phyloP scores from a whole-genome alignment of 2,888 invertebrate species.

The Diplolepis rosae region DNA sequence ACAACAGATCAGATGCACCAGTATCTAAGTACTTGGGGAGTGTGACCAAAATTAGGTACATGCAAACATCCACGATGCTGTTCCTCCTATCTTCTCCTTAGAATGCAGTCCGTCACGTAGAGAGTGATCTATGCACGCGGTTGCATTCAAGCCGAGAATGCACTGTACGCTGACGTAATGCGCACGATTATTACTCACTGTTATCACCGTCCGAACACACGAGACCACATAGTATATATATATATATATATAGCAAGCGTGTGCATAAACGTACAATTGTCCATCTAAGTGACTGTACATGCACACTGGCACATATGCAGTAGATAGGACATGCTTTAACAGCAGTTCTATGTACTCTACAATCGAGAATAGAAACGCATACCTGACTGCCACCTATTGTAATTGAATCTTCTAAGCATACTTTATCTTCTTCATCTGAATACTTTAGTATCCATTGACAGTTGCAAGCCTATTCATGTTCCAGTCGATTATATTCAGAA shows the following conservation, averaged over 20 bases:
- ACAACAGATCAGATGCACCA: not conserved
- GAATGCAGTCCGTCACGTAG: conserved; percentile 47
- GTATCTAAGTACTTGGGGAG: no score
- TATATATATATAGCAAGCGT: not conserved
- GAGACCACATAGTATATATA: conserved; percentile 32
- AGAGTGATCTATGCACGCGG: conserved; percentile 61
- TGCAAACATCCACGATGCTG: conserved; percentile 40
- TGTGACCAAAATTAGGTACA: conserved; percentile 26
- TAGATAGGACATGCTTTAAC: conserved; percentile 5
- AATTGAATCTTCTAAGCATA: conserved; percentile 21
- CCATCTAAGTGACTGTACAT: conserved; percentile 1
- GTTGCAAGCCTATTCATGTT: not conserved
- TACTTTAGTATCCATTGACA: not conserved
- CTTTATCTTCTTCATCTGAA: not conserved
- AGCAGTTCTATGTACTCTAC: conserved; percentile 3
- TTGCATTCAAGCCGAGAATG: conserved; percentile 58
- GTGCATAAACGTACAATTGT: conserved; percentile 6
- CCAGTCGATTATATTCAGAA: not conserved
- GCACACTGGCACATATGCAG: not conserved
- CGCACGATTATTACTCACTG: conserved; percentile 65
- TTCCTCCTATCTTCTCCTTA: conserved; percentile 45
- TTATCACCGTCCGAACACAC: conserved; percentile 54
- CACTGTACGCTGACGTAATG: conserved; percentile 63
- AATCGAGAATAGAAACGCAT: conserved; percentile 14
- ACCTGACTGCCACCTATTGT: conserved; percentile 5